These are phyloP conservation scores for Dendropsophus ebraccatus DNA, from an alignment of 2,113 vertebrate species.

Conservation along the genomic window DNA sequence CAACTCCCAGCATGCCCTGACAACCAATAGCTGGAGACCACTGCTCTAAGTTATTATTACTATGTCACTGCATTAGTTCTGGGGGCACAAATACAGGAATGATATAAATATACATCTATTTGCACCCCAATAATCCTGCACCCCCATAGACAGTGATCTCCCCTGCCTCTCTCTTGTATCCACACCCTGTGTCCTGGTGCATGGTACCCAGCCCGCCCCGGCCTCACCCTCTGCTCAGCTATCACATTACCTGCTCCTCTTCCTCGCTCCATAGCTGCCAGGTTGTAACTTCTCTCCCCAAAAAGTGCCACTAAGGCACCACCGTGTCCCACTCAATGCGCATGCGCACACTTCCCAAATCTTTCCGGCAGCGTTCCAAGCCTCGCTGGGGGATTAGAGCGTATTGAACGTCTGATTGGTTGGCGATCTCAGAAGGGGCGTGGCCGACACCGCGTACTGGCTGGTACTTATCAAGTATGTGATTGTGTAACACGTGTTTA, in stretches of 20 bases:
- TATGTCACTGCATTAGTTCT: no score
- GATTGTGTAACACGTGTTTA: constrained; percentile 5
- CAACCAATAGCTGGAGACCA: no score
- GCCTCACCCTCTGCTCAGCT: background rate
- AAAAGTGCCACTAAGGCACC: constrained; percentile 54
- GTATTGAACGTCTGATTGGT: constrained; percentile 21
- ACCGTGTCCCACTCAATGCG: background rate
- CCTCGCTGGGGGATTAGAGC: background rate
- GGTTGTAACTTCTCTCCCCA: background rate
- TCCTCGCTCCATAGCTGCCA: constrained; percentile 34
- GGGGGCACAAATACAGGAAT: no score
- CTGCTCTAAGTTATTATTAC: no score
- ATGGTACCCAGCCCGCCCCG: no score
- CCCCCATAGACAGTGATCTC: background rate
- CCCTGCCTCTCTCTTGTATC: no score
- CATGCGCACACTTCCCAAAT: background rate
- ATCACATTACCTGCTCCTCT: background rate
- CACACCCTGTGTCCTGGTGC: background rate
- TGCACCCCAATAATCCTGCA: no score
- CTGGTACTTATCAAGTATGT: constrained; percentile 36
- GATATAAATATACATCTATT: no score
- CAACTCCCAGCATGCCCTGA: no score
- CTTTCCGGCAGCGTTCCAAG: constrained; percentile 36
- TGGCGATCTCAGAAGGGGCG: background rate
- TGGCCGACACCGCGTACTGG: background rate